Percentiles rank a stretch among this genome's conserved stretches.
Conservation (phyloP, 1,140 invertebrate species). For the Ectropis grisescens region DNA sequence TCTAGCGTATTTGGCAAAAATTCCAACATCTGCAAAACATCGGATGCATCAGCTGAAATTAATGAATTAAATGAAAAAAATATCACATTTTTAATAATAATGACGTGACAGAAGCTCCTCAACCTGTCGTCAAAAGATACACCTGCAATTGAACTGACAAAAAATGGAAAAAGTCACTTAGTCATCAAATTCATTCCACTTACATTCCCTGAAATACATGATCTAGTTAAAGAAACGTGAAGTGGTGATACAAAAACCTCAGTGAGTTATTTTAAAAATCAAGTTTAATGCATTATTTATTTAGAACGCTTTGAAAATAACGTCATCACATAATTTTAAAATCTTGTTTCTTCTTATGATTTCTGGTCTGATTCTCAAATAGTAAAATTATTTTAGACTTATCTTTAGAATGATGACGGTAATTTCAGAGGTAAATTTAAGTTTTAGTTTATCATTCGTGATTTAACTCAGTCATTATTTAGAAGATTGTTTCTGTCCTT, state of each 20-base stretch:
- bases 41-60: constrained; percentile 56
- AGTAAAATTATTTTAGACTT: too few species aligned
- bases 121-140: constrained; percentile 48
- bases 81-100: constrained; percentile 29
- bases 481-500: constrained; percentile 34
- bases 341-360: too few species aligned
- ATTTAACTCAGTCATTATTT: constrained; percentile 48
- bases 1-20: constrained; percentile 33
- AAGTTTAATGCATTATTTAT: constrained; percentile 44
- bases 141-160: constrained; percentile 50
- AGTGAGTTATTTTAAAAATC: constrained; percentile 53
- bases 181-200: constrained; percentile 61
- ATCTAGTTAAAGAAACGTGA: constrained; percentile 45
- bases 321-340: constrained; percentile 20
- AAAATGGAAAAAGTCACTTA: too few species aligned
- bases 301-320: constrained; percentile 37
- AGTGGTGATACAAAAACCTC: constrained; percentile 61
- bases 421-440: constrained; percentile 5
- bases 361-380: too few species aligned
- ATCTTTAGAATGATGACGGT: too few species aligned
- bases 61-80: constrained; percentile 36
- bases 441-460: constrained; percentile 37
- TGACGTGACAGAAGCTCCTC: constrained; percentile 56
- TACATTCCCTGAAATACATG: constrained; percentile 51
- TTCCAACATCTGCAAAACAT: constrained; percentile 54